Percentiles rank a stretch among this genome's conserved stretches.
These are phyloP conservation scores for Archocentrus centrarchus DNA, from an alignment of 2,113 vertebrate genomes.

Conservation along the genomic window DNA sequence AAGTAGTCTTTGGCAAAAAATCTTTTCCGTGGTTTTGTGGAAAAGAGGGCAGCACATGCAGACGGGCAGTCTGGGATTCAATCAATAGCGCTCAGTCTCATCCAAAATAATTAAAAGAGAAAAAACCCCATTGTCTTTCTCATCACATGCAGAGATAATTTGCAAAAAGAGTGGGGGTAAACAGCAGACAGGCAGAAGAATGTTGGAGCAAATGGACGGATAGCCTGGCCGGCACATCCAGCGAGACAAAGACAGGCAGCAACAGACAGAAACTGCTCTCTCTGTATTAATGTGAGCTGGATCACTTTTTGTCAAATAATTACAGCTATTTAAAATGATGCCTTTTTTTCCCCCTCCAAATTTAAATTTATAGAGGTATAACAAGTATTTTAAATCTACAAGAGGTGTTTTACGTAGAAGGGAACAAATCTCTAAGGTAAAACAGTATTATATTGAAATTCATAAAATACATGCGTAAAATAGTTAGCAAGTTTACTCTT, in stretches of 20 bases:
- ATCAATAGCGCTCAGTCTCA: slow-evolving; percentile 31
- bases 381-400: not conserved
- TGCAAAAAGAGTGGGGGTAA: slow-evolving; percentile 12
- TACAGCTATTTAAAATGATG: not conserved
- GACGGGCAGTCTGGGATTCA: not conserved
- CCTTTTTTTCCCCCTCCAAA: not conserved
- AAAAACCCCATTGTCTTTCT: slow-evolving; percentile 49
- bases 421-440: not conserved
- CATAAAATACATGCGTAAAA: not conserved
- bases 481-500: not conserved
- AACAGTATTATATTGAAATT: not conserved
- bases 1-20: not conserved
- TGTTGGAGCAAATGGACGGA: slow-evolving; percentile 19
- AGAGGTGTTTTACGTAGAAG: not conserved
- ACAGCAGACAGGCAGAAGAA: slow-evolving; percentile 32
- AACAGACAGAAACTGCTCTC: not conserved
- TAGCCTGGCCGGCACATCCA: not conserved
- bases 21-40: not conserved
- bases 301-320: not conserved
- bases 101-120: slow-evolving; percentile 52
- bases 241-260: slow-evolving; percentile 19
- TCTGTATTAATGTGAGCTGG: not conserved
- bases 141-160: slow-evolving; percentile 52
- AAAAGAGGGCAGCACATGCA: not conserved
- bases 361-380: not conserved